phyloP scores from a whole-genome alignment of 1,140 invertebrate species.

The Stegodyphus dumicola region DNA sequence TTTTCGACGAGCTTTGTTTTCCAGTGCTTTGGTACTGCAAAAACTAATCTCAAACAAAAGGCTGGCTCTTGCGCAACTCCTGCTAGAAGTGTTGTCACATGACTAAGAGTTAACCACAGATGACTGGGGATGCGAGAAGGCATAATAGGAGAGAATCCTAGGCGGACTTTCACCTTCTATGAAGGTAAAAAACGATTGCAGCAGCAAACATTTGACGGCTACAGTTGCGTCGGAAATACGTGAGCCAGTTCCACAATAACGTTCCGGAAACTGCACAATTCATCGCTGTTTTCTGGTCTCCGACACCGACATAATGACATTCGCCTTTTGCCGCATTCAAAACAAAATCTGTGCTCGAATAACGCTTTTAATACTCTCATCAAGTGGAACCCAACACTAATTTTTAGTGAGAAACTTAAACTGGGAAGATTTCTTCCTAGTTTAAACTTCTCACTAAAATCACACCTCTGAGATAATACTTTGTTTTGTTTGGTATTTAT shows the following conservation, averaged over 20 bases:
- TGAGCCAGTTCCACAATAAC: background rate
- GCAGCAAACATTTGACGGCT: background rate
- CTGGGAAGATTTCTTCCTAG: too few relatives aligned
- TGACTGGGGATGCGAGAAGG: background rate
- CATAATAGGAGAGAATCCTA: background rate
- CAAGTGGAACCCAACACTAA: too few relatives aligned
- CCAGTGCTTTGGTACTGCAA: background rate
- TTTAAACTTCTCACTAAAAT: too few relatives aligned
- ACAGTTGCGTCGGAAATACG: constrained; percentile 9
- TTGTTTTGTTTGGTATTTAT: too few relatives aligned
- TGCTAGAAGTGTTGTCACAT: constrained; percentile 2
- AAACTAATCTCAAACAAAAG: constrained; percentile 37
- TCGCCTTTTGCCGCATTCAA: too few relatives aligned
- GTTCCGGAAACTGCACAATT: constrained; percentile 2
- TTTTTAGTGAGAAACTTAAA: too few relatives aligned
- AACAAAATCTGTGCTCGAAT: too few relatives aligned
- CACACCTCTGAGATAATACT: too few relatives aligned
- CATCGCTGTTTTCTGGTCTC: background rate
- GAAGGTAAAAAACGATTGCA: constrained; percentile 17
- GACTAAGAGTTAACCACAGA: constrained; percentile 12
- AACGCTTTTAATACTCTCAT: too few relatives aligned
- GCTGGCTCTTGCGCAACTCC: background rate
- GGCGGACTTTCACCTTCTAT: constrained; percentile 27
- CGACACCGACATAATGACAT: background rate
- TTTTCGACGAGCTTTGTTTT: constrained; percentile 4